Conservation (phyloP, 2,113 vertebrate genomes). For the Corynorhinus townsendii region DNA sequence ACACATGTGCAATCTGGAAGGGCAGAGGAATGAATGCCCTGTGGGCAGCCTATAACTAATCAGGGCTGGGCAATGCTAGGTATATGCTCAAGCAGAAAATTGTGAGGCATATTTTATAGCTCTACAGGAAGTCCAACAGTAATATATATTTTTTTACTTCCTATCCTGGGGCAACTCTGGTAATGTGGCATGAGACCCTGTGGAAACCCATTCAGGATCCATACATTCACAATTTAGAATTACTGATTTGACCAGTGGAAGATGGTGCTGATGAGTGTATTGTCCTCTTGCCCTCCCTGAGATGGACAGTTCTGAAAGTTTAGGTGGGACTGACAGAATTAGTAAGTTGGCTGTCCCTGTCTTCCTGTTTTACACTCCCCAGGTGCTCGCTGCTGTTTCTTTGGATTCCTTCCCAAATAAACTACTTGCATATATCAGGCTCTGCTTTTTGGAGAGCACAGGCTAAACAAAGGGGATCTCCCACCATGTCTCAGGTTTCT, state of each 20-base stretch:
- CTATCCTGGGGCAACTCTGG: not conserved
- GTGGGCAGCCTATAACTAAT: not conserved
- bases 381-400: not conserved
- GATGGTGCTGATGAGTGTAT: not conserved
- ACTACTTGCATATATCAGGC: not conserved
- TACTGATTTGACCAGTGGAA: not conserved
- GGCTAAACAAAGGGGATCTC: not conserved
- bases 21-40: not conserved
- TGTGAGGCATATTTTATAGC: not conserved
- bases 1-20: not conserved
- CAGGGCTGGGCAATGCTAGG: accelerated
- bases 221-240: not conserved
- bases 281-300: not conserved
- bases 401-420: not conserved
- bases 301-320: not conserved
- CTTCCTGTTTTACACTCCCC: not conserved
- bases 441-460: not conserved
- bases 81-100: not conserved
- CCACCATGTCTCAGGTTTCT: not conserved
- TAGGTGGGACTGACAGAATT: not conserved
- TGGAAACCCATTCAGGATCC: not conserved
- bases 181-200: not conserved
- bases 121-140: not conserved
- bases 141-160: not conserved
- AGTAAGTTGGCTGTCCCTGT: not conserved